Conservation (phyloP, 2,113 vertebrate genomes). For the Etheostoma cragini region DNA sequence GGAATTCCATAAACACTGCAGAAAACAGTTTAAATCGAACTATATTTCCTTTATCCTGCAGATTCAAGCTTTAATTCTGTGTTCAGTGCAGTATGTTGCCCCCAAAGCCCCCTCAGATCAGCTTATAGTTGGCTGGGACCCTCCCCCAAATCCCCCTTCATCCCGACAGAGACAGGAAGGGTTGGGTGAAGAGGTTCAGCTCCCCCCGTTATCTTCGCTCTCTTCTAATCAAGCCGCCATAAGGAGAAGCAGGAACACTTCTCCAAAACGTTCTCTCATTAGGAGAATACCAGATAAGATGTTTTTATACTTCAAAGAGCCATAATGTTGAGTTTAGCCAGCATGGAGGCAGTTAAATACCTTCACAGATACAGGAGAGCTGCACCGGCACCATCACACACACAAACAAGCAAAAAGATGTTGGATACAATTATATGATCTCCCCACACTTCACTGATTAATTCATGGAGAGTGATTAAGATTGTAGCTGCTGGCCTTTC, state of each 20-base stretch:
- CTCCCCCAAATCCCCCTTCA: slow-evolving; percentile 47
- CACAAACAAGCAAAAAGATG: background rate
- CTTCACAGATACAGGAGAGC: background rate
- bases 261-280: background rate
- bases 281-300: background rate
- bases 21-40: background rate
- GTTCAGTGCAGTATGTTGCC: slow-evolving; percentile 6
- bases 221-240: background rate
- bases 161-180: background rate
- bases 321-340: background rate
- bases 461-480: background rate
- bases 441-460: background rate
- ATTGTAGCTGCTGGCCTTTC: background rate
- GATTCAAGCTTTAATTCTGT: background rate
- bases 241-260: background rate
- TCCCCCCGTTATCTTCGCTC: background rate
- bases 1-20: background rate
- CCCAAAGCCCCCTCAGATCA: slow-evolving; percentile 71
- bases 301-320: background rate
- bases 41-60: background rate
- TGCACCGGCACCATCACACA: background rate
- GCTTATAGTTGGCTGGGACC: slow-evolving; percentile 16
- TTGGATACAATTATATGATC: background rate
- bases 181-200: background rate
- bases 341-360: background rate